Base-by-base conservation (phyloP, 2,888 invertebrate species). In the Hybos culiciformis region DNA sequence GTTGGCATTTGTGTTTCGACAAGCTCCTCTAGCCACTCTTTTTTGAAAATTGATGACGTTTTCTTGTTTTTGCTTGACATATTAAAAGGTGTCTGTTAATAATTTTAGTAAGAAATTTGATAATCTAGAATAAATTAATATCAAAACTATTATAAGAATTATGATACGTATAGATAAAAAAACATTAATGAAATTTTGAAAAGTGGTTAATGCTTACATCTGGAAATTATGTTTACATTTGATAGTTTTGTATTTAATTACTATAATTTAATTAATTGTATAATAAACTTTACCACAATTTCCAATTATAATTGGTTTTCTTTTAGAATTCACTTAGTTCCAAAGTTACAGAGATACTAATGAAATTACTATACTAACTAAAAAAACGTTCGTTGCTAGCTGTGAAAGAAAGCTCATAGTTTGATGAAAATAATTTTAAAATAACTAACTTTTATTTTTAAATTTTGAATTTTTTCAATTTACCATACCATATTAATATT, bases 351-450 rank as follows among this genome's bases (percentile, higher is more conserved):
- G 26, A 26, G 26, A 26, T 26, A 26, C 26, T 26, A 26, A 26
- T 26, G 7, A 26, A 26, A 26, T 12, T 26, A 26, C 9, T 26
- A 26, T 26, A 26, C 26, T 12, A 26, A 26, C 9, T 12, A 12
- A 26, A 26, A 6, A 26, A 26, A 26, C 3, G 26, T 9, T 12
- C 26, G 26, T 26, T 26, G 26, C 26, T 26, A 26, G 12, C 9
- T 26, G 26, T 26, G 26, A 26, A 26, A 26, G 7, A 26, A 26
- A 26, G 26, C 26, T 12, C 11, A 18, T 33, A 33, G 32, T 33
- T 33, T 33, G 32, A 33, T 33, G 32, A 33, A 33, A 33, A 11
- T n/a, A n/a, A n/a, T n/a, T n/a, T n/a, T n/a, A n/a, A n/a, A n/a
- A n/a, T 33, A 17, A 33, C 32, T 33, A 33, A 33, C 17, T 33